Evolutionary conservation across 2,113 vertebrate species (phyloP), one percentile per base, ranked within the genome.

Genomic region (Hepsetus odoe): DNA sequence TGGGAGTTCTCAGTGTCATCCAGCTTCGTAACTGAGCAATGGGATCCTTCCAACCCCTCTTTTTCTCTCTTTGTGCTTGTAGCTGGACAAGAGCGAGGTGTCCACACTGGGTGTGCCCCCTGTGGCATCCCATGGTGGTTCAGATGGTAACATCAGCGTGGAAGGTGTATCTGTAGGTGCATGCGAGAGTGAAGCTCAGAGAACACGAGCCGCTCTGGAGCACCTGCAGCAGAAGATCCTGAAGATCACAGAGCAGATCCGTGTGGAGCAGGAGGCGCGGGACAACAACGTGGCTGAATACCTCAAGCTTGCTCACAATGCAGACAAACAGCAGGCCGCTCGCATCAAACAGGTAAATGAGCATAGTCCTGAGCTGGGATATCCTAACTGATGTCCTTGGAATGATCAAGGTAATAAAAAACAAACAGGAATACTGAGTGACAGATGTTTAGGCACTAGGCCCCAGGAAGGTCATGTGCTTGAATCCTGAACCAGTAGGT

Each of bases 171-270:
- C n/a, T 10, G 68, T 38, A 11, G 49, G 22, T 32, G 67, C 24
- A 42, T 10, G 30, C 4, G 76, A 91, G 0, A 92, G 91, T 0
- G 98, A 99, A 89, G 95, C 95, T 0, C 97, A 98, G 71, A 89
- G 97, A 68, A 97, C 95, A 0, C 96, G 96, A 10, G 96, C 88
- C 0, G 98, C 98, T 85, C 93, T 99, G 46, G 97, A 98, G 69
- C 98, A 99, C 87, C 92, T 99, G 88, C 97, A 98, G 91, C 97
- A 99, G 91, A 99, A 99, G 91, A 95, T 98, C 89, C 93, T 99
- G 74, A 98, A 98, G 90, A 96, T 99, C 91, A 99, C 98, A 0
- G 98, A 99, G 91, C 98, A 99, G 92, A 98, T 99, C 85, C 96
- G 95, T 33, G 95, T 99, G 28, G 98, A 99, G 88, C 98, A 99